A percentile compares a stretch with the other conserved stretches of the same genome.
Conservation (phyloP, 1,140 invertebrate species). For the Drosophila parabipectinata region DNA sequence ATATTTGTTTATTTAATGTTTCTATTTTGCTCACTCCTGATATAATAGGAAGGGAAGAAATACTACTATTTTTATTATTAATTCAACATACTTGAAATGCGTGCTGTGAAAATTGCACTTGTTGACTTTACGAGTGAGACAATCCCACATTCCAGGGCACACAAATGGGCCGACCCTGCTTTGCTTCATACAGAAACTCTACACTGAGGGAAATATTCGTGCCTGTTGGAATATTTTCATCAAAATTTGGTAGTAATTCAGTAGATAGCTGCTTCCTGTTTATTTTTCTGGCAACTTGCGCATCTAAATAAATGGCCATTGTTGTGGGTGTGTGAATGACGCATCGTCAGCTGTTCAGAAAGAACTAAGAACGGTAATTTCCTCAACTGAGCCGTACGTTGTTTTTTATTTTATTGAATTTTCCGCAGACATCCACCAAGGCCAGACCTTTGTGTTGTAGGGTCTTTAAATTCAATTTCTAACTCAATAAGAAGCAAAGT, state of each 20-base stretch:
- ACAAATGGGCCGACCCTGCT: slow-evolving; percentile 8
- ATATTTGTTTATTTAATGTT: slow-evolving; percentile 17
- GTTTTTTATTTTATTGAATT: slow-evolving; percentile 80
- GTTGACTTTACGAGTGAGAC: slow-evolving; percentile 51
- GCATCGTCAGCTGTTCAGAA: slow-evolving; percentile 76
- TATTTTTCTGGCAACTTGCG: background rate
- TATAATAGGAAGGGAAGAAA: background rate
- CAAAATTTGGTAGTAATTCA: background rate
- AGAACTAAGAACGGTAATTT: slow-evolving; percentile 58
- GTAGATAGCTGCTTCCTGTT: background rate
- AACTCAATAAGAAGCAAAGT: background rate
- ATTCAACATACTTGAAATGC: slow-evolving; percentile 19
- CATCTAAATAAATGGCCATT: slow-evolving; percentile 27
- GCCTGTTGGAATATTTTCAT: background rate
- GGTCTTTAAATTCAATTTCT: background rate
- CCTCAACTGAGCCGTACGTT: slow-evolving; percentile 53
- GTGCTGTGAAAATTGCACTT: slow-evolving; percentile 50
- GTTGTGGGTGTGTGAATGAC: slow-evolving; percentile 62
- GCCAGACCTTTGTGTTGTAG: background rate
- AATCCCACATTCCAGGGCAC: slow-evolving; percentile 19
- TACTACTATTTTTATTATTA: slow-evolving; percentile 23
- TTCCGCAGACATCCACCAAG: slow-evolving; percentile 41
- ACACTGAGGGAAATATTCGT: no score
- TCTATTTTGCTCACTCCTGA: slow-evolving; percentile 11
- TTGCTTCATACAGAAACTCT: background rate